Percentiles rank a stretch among this genome's conserved stretches.
phyloP scores from a whole-genome alignment of 2,888 invertebrate species.

The Ethmia dodecea region DNA sequence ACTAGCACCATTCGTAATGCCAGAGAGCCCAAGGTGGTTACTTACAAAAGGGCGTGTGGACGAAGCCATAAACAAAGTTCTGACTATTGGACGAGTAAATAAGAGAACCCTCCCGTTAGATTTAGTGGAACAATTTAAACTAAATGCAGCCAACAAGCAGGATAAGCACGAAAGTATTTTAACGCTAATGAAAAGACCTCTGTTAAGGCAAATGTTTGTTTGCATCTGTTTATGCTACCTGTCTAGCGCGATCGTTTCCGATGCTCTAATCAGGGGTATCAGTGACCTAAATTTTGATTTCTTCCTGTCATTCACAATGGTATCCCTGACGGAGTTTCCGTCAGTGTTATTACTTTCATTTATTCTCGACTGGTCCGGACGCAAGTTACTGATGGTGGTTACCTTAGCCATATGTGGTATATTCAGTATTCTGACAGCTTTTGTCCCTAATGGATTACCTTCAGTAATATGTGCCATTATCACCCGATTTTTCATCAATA shows the following conservation, averaged over 20 bases:
- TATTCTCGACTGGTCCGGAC: slow-evolving; percentile 44
- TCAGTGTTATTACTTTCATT: slow-evolving; percentile 44
- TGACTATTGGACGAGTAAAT: slow-evolving; percentile 41
- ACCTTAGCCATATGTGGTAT: slow-evolving; percentile 28
- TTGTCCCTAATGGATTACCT: slow-evolving; percentile 35
- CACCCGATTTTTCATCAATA: slow-evolving; percentile 51
- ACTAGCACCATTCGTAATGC: slow-evolving; percentile 42
- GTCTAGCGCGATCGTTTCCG: slow-evolving; percentile 43
- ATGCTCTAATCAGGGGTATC: slow-evolving; percentile 46
- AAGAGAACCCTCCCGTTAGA: slow-evolving; percentile 37
- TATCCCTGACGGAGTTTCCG: slow-evolving; percentile 54
- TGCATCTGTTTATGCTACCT: slow-evolving; percentile 42
- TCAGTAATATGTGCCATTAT: slow-evolving; percentile 48
- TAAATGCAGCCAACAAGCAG: slow-evolving; percentile 15
- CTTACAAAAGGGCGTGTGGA: slow-evolving; percentile 45
- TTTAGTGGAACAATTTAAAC: slow-evolving; percentile 40
- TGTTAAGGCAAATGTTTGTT: slow-evolving; percentile 39
- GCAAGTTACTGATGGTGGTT: slow-evolving; percentile 38
- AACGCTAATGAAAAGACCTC: slow-evolving; percentile 37
- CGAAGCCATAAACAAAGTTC: slow-evolving; percentile 40
- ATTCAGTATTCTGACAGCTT: slow-evolving; percentile 41
- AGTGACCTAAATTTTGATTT: slow-evolving; percentile 47
- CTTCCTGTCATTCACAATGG: slow-evolving; percentile 51
- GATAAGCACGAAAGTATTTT: slow-evolving; percentile 32
- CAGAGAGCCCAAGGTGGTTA: slow-evolving; percentile 59